Evolutionary conservation across 1,140 invertebrate genomes (phyloP).

Genomic region (Adelges cooleyi): DNA sequence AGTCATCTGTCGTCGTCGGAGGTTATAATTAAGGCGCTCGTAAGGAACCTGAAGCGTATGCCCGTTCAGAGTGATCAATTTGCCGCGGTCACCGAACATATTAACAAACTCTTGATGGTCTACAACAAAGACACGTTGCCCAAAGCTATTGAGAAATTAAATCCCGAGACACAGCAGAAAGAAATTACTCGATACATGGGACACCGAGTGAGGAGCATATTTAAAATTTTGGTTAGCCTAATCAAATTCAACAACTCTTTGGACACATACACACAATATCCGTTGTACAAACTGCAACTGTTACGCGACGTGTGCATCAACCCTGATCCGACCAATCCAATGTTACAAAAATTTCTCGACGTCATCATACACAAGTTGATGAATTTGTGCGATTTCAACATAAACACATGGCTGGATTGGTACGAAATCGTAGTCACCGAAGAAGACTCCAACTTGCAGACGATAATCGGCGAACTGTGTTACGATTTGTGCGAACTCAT

Average conservation of each 20-base stretch:
- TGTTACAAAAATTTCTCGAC: constrained; percentile 1
- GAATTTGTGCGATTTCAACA: constrained; percentile 3
- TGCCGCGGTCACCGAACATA: neutral
- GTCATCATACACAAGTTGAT: neutral
- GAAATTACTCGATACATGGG: neutral
- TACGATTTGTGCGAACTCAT: constrained; percentile 3
- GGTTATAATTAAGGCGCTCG: neutral
- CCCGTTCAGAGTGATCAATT: neutral
- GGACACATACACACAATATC: neutral
- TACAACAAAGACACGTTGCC: neutral
- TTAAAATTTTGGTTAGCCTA: neutral
- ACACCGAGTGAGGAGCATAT: neutral
- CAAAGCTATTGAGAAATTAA: neutral
- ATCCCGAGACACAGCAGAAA: neutral
- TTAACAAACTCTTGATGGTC: neutral
- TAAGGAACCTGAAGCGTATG: neutral
- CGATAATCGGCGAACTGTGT: neutral
- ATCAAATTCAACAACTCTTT: neutral
- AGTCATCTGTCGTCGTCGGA: neutral
- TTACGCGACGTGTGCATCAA: neutral
- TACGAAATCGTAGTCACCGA: neutral
- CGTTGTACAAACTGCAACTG: neutral
- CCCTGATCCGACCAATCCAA: too few relatives aligned
- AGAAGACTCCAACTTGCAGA: neutral
- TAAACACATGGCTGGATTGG: constrained; percentile 5